phyloP scores from a whole-genome alignment of 2,888 invertebrate species.

The Leptinotarsa haldemani region DNA sequence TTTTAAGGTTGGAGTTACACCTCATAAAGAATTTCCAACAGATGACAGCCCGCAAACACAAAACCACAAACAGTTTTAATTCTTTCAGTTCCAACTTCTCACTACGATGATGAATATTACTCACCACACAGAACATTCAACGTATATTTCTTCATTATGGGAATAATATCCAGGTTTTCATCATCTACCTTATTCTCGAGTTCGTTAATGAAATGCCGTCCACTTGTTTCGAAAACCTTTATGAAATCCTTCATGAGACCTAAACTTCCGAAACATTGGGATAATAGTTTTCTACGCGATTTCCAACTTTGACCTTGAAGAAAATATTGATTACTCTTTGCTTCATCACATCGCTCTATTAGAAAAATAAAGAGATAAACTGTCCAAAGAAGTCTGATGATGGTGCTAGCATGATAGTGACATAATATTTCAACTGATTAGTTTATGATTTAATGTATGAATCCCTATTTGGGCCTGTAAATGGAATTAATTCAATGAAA shows the following conservation, averaged over 20 bases:
- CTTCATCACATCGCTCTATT: not conserved
- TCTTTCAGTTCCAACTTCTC: no score
- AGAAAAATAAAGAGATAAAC: no score
- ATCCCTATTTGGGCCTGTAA: no score
- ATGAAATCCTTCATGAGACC: slow-evolving; percentile 18
- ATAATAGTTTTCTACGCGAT: not conserved
- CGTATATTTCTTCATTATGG: slow-evolving; percentile 20
- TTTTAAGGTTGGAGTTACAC: no score
- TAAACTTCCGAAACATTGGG: slow-evolving; percentile 17
- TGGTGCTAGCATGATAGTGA: no score
- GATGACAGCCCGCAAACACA: no score
- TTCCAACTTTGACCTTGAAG: slow-evolving; percentile 15
- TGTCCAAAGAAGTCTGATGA: no score
- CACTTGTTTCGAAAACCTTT: slow-evolving; percentile 13
- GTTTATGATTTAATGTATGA: no score
- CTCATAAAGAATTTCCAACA: no score
- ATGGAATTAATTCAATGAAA: not conserved
- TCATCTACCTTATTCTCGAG: slow-evolving; percentile 6
- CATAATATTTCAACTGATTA: no score
- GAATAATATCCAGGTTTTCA: slow-evolving; percentile 10
- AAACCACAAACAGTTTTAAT: no score
- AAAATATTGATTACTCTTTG: not conserved
- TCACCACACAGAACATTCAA: slow-evolving; percentile 20
- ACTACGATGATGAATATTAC: not conserved
- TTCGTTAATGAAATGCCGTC: not conserved